These are phyloP conservation scores for Isichthys henryi DNA, from an alignment of 2,113 vertebrate species.

Conservation along the genomic window DNA sequence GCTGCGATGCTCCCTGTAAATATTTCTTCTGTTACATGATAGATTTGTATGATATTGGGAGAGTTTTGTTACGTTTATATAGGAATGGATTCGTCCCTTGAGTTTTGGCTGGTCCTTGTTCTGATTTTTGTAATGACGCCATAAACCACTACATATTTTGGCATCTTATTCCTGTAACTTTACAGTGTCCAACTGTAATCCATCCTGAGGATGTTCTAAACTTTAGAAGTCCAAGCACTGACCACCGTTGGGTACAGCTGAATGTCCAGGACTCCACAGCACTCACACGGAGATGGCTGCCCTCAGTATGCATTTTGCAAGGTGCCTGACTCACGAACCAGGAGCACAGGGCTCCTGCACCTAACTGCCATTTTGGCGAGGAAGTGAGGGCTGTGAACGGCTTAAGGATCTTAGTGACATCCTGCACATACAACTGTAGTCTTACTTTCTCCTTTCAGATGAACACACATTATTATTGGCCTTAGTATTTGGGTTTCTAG, in stretches of 20 bases:
- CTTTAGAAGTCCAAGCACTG: not conserved
- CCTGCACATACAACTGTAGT: constrained; percentile 25
- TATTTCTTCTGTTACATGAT: constrained; percentile 67
- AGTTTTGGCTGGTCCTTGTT: constrained; percentile 30
- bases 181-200: constrained; percentile 37
- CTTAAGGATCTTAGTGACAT: not conserved
- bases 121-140: constrained; percentile 42
- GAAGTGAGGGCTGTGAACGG: not conserved
- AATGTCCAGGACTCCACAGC: not conserved
- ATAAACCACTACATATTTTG: constrained; percentile 55
- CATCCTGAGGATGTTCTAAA: not conserved
- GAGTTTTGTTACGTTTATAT: constrained; percentile 79
- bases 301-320: not conserved
- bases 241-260: not conserved
- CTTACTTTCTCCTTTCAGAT: constrained; percentile 30
- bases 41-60: constrained; percentile 72
- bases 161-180: constrained; percentile 46
- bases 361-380: not conserved
- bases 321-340: not conserved
- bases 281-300: not conserved
- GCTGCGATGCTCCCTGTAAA: constrained; percentile 73
- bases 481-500: constrained; percentile 53
- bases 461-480: constrained; percentile 45
- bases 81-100: constrained; percentile 47
- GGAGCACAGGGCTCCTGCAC: not conserved